Evolutionary conservation across 1,140 invertebrate species (phyloP).

Genomic region (Anagrus nilaparvatae): DNA sequence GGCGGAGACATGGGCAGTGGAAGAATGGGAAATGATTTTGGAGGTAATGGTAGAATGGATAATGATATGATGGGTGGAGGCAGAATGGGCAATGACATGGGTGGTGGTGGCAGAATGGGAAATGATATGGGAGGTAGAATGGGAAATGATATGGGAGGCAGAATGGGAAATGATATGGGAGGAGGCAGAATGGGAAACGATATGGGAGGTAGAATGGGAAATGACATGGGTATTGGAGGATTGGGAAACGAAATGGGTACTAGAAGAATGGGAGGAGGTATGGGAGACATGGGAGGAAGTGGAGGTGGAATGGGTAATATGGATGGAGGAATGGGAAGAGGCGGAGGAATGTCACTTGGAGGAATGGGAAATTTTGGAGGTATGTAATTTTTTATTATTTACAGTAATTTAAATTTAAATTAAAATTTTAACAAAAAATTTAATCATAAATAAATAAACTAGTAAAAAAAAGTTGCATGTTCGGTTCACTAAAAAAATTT

Average conservation of each 20-base stretch:
- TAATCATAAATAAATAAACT: neutral
- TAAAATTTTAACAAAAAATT: neutral
- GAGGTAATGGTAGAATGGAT: conserved; percentile 32
- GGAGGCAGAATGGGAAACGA: no score
- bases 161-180: neutral
- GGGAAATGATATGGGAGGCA: neutral
- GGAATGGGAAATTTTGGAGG: no score
- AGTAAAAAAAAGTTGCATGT: neutral
- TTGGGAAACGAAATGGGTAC: neutral
- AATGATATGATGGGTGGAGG: conserved; percentile 31
- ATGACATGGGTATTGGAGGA: conserved; percentile 29
- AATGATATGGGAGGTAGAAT: conserved; percentile 18
- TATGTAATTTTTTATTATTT: no score
- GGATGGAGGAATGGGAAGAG: neutral
- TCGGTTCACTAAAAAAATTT: neutral
- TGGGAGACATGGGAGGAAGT: conserved; percentile 24
- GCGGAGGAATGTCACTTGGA: no score
- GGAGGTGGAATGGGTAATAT: neutral
- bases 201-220: conserved; percentile 35
- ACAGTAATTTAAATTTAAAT: no score
- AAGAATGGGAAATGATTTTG: conserved; percentile 34
- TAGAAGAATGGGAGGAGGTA: conserved; percentile 28
- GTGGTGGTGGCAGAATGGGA: conserved; percentile 21
- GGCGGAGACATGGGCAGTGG: conserved; percentile 36
- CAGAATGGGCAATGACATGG: conserved; percentile 32